A percentile compares a stretch with the other conserved stretches of the same genome.
Evolutionary conservation across 2,888 invertebrate genomes (phyloP).

Genomic region (Calliopum simillimum): DNA sequence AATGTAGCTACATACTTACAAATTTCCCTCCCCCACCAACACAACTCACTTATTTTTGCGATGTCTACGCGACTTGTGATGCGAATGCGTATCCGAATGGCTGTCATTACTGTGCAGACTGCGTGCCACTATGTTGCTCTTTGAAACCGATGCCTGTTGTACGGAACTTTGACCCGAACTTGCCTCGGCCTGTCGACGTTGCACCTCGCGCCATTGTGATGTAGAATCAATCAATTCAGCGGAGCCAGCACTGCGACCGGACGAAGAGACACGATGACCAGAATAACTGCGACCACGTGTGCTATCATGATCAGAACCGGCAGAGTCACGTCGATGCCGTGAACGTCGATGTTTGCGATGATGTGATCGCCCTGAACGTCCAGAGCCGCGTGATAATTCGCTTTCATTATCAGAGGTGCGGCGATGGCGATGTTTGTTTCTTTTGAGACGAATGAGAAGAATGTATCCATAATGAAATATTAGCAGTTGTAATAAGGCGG

Average conservation of each 20-base stretch:
- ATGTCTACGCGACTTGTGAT: conserved; percentile 68
- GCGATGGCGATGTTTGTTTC: conserved; percentile 84
- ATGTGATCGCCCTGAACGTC: conserved; percentile 81
- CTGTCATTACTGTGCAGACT: conserved; percentile 68
- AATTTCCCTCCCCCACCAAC: neutral
- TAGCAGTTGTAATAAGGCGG: too few species aligned
- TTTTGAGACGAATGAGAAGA: conserved; percentile 35
- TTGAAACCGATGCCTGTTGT: conserved; percentile 78
- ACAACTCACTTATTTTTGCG: conserved; percentile 72
- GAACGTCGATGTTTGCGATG: conserved; percentile 78
- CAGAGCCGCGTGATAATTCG: conserved; percentile 87
- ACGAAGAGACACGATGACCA: conserved; percentile 66
- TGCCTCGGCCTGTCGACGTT: conserved; percentile 77
- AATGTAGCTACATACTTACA: conserved; percentile 24
- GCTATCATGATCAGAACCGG: conserved; percentile 77
- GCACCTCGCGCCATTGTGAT: conserved; percentile 89
- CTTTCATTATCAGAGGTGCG: conserved; percentile 91
- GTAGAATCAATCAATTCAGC: conserved; percentile 88
- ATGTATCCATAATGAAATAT: neutral
- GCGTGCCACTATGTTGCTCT: conserved; percentile 70
- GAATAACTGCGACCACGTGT: conserved; percentile 68
- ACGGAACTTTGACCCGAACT: conserved; percentile 69
- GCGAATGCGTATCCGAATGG: conserved; percentile 72
- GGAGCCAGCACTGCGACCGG: conserved; percentile 56
- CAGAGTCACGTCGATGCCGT: conserved; percentile 78